Evolutionary conservation across 2,113 vertebrate species (phyloP).

Genomic region (Grammomys surdaster): DNA sequence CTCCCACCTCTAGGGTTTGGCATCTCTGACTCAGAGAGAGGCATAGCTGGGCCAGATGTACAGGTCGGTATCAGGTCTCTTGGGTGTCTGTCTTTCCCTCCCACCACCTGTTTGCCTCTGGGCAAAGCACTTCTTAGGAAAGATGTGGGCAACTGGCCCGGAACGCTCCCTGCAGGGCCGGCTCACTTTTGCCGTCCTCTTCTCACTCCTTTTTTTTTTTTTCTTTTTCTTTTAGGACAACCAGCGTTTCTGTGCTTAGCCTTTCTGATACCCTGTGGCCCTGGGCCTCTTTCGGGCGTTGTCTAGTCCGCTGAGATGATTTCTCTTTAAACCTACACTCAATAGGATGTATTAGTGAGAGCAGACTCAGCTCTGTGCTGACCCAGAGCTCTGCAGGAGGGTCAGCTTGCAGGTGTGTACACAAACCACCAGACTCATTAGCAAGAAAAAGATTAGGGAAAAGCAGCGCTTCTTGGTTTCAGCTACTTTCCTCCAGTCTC

Average conservation of each 20-base stretch:
- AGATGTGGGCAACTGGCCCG: conserved; percentile 56
- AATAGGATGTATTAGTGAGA: background rate
- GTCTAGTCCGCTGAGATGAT: background rate
- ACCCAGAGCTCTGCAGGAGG: conserved; percentile 22
- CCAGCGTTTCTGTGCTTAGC: background rate
- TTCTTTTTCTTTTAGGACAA: background rate
- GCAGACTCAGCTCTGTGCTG: background rate
- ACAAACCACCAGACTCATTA: background rate
- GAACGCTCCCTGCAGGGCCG: conserved; percentile 25
- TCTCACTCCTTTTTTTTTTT: background rate
- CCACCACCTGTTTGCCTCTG: conserved; percentile 75
- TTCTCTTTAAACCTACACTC: conserved; percentile 2
- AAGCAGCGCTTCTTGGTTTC: background rate
- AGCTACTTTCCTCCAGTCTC: background rate
- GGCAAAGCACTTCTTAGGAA: conserved; percentile 78
- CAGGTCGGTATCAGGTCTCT: conserved; percentile 50
- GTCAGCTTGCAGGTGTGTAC: background rate
- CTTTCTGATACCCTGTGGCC: background rate
- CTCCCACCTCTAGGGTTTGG: background rate
- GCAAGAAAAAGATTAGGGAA: background rate
- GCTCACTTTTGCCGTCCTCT: background rate
- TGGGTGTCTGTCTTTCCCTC: conserved; percentile 8
- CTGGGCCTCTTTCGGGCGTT: background rate
- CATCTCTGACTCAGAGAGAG: conserved; percentile 50
- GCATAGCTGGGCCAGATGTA: background rate